Base-by-base conservation (phyloP, 2,888 invertebrate genomes). In the Lasius fuliginosus region DNA sequence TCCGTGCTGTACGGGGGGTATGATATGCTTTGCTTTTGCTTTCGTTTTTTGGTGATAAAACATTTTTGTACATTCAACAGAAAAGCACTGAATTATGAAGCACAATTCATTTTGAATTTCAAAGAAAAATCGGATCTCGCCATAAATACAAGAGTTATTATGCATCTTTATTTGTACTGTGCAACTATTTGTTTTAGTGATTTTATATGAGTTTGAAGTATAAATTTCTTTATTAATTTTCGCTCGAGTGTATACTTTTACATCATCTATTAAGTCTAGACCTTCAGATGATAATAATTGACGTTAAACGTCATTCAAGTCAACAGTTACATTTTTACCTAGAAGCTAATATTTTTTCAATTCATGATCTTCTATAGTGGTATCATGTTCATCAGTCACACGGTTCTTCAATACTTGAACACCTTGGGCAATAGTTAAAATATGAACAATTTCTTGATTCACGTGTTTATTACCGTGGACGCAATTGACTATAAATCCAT, bases 111-210 rank as follows among this genome's bases (percentile, higher is more conserved):
- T 62, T 62, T 56, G 53, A 23, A n/a, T 60, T 60, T 60, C 60
- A 60, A 60, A 60, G 23, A 23, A 62, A 23, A 62, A 15, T 30
- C 2, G 60, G 23, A 62, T 62, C 11, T n/a, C n/a, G n/a, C 33
- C 60, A 62, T 62, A 62, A 62, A 62, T 30, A 62, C 5, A n/a
- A 60, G 30, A 30, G 53, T 60, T 60, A 60, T 27, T 60, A n/a
- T 30, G 9, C 53, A 60, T 60, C n/a, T 27, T 60, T 60, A 60
- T 60, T 30, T 60, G 30, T 30, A 60, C 60, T 60, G 60, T 60
- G 30, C 15, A 60, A 30, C n/a, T 60, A 30, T 60, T 60, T 60
- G 60, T 60, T 60, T 60, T 60, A n/a, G 30, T 60, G 4, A 30
- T 60, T 60, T 30, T 58, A 58, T 58, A 58, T 58, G 23, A n/a